Evolutionary conservation across 2,113 vertebrate genomes (phyloP), one percentile per base, ranked within the genome.

Genomic region (Hippocampus mohnikei): DNA sequence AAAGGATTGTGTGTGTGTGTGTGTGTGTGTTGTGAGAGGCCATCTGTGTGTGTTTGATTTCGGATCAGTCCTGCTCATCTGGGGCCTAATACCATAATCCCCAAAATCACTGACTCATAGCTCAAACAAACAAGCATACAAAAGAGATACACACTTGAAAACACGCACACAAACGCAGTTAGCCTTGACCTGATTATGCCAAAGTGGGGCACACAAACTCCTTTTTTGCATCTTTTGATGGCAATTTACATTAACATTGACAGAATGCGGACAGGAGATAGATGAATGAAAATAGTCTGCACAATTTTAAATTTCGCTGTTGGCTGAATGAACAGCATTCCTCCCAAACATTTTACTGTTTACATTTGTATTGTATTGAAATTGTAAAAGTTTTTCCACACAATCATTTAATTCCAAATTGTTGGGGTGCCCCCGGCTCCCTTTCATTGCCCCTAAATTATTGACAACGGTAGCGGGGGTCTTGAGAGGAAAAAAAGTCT

Each of bases 31-130:
- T 66, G 71, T 60, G 74, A 78, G 74, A 73, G 78, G 66, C 76
- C 41, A 75, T 84, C 78, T 85, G 82, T 85, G 82, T 88, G 88
- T 86, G 86, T 90, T 88, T 87, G 88, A 88, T 84, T 91, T 86
- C 74, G 88, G 88, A 89, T 90, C 84, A 89, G 84, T 82, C 87
- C 83, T 85, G 85, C 86, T 90, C 88, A 89, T 88, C 88, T 90
- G 85, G 72, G 87, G 83, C 79, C 88, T 91, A 88, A 91, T 89
- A 88, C 88, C 78, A 85, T 91, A 91, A 91, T 90, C 88, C 86
- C 77, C 66, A 83, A 91, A 90, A 88, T 86, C 87, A 88, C 87
- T 86, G 88, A 89, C 87, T 88, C 87, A 87, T 81, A 85, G 81
- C 87, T 80, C 81, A 84, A 84, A 87, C 83, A 88, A 75, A 78